phyloP scores from a whole-genome alignment of 1,140 invertebrate genomes.

The Lepidotrigona ventralis region DNA sequence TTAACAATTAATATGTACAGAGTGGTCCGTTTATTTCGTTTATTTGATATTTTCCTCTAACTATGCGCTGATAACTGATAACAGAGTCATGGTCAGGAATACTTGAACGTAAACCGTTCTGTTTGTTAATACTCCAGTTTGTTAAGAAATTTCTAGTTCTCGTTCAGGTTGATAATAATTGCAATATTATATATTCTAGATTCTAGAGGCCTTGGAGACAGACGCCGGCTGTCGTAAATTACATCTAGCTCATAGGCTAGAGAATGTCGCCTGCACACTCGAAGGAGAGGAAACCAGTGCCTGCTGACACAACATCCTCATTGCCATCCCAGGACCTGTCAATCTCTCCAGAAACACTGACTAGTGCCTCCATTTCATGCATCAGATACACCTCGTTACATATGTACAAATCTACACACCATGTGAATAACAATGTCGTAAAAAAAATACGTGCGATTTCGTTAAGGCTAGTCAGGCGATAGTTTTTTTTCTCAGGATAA shows the following conservation, averaged over 20 bases:
- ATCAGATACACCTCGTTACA: conserved; percentile 73
- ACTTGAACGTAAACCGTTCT: no score
- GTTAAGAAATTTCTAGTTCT: background rate
- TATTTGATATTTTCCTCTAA: no score
- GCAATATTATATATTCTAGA: conserved; percentile 81
- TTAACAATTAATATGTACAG: background rate
- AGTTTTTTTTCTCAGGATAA: conserved; percentile 56
- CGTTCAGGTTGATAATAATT: background rate
- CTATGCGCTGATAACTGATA: no score
- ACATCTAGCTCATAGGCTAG: conserved; percentile 92
- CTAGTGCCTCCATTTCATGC: conserved; percentile 78
- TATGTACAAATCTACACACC: conserved; percentile 74
- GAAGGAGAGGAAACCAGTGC: conserved; percentile 86
- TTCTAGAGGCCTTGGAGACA: conserved; percentile 90
- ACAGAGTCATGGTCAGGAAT: no score
- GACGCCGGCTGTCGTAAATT: conserved; percentile 91
- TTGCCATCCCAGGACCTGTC: conserved; percentile 71
- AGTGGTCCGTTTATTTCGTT: no score
- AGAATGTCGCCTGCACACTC: conserved; percentile 93
- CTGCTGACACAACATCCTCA: conserved; percentile 77
- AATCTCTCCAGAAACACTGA: conserved; percentile 76
- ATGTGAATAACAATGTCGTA: conserved; percentile 67
- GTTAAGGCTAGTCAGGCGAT: conserved; percentile 66
- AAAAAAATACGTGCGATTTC: conserved; percentile 60
- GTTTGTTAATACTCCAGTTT: no score